phyloP scores from a whole-genome alignment of 2,888 invertebrate genomes.

The Scaptodrosophila latifasciaeformis region DNA sequence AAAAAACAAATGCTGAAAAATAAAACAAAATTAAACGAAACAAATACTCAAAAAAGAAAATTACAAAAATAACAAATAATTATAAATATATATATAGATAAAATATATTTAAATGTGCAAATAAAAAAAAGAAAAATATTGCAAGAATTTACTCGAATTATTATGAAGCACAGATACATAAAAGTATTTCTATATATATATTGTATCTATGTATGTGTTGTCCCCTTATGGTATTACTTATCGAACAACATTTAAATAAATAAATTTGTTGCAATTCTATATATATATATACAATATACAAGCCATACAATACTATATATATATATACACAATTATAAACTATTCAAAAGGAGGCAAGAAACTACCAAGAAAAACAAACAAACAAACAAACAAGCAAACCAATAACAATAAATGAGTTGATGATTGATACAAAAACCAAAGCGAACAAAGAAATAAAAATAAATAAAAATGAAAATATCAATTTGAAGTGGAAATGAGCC shows the following conservation, averaged over 20 bases:
- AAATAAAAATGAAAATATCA: conserved; percentile 8
- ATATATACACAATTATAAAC: conserved; percentile 27
- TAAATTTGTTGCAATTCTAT: conserved; percentile 40
- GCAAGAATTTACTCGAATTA: too few species aligned
- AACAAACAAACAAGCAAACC: too few species aligned
- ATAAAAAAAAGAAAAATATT: too few species aligned
- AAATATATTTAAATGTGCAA: conserved; percentile 20
- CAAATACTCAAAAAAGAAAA: conserved; percentile 27
- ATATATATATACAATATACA: conserved; percentile 22
- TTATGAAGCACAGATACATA: too few species aligned
- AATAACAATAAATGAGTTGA: conserved; percentile 63
- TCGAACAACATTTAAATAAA: conserved; percentile 1
- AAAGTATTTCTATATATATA: too few species aligned
- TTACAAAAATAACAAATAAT: background rate
- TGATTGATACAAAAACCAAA: conserved; percentile 55
- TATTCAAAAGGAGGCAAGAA: conserved; percentile 42
- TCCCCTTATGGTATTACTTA: too few species aligned
- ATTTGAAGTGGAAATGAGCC: conserved; percentile 2
- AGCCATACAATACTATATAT: too few species aligned
- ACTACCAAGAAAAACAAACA: too few species aligned
- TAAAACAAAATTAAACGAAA: conserved; percentile 18
- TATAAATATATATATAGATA: conserved; percentile 6
- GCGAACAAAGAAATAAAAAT: too few species aligned
- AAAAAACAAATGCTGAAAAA: conserved; percentile 27
- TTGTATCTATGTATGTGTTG: too few species aligned